These are phyloP conservation scores for Copsychus sechellarum DNA, from an alignment of 2,113 vertebrate species.

Conservation along the genomic window DNA sequence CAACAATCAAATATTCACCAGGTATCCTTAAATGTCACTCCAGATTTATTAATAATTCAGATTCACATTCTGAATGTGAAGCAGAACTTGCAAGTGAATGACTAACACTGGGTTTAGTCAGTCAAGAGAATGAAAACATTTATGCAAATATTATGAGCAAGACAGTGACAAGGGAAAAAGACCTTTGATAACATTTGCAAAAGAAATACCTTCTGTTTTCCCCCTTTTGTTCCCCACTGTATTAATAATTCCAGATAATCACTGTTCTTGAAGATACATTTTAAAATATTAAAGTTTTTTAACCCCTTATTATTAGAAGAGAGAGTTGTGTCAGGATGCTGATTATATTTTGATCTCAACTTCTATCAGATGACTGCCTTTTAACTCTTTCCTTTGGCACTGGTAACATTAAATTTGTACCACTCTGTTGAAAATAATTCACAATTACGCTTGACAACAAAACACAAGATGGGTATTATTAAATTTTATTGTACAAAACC, in stretches of 20 bases:
- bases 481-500: constrained; percentile 62
- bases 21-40: neutral
- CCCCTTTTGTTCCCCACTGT: neutral
- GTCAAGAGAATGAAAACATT: neutral
- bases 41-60: neutral
- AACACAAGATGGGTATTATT: constrained; percentile 32
- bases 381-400: constrained; percentile 35
- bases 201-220: neutral
- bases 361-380: neutral
- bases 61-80: neutral
- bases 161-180: neutral
- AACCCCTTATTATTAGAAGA: neutral
- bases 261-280: neutral
- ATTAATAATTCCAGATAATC: neutral
- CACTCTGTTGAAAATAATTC: constrained; percentile 22
- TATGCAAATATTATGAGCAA: constrained; percentile 6
- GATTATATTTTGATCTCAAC: neutral
- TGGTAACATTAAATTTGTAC: neutral
- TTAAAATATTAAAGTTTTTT: neutral
- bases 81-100: neutral
- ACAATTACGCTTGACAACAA: constrained; percentile 48
- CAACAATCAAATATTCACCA: neutral
- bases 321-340: neutral
- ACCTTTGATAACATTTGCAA: neutral
- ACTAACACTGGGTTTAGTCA: neutral